Base-by-base conservation (phyloP, 2,888 invertebrate species). In the Hemistola chrysoprasaria region DNA sequence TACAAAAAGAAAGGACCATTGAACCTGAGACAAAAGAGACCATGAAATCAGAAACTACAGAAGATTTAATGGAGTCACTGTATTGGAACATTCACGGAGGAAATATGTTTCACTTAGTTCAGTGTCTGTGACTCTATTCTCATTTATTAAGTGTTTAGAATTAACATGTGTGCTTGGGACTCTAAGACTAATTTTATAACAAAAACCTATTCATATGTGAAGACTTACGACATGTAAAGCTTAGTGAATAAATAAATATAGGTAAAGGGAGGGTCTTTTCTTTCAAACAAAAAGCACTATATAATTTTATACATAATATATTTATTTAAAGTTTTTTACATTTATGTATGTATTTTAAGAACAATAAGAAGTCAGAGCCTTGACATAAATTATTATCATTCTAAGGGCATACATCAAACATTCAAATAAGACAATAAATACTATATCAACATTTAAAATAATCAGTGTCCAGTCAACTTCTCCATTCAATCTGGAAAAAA, bases 31-130 rank as follows among this genome's bases (percentile, higher is more conserved):
- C 83, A 81, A 81, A 67, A 50, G 83, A 87, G 82, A 85, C 62
- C 56, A 59, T 68, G 69, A 74, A 66, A 71, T 58, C 82, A 83
- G 87, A 87, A 71, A 79, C 67, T 55, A 68, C 77, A 60, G 90
- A 87, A 76, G 84, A 86, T 61, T 65, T 78, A 54, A 56, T 81
- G 75, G 92, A 92, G 72, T 86, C 85, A 59, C 81, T 93, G 61
- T 89, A 92, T 71, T 87, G 90, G 80, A 90, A 91, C 76, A 92
- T 91, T 57, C 93, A 93, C 64, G 92, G 93, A 61, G 92, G 92
- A 70, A 85, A 87, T 65, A 74, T 89, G 51, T 92, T 91, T 78
- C 92, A 92, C 67, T 86, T 90, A 76, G 65, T 77, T 58, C 77
- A 81, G 72, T 83, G 74, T 78, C 72, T 78, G 65, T 65, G 62